Conservation (phyloP, 2,888 invertebrate genomes). For the Agrotis puta region DNA sequence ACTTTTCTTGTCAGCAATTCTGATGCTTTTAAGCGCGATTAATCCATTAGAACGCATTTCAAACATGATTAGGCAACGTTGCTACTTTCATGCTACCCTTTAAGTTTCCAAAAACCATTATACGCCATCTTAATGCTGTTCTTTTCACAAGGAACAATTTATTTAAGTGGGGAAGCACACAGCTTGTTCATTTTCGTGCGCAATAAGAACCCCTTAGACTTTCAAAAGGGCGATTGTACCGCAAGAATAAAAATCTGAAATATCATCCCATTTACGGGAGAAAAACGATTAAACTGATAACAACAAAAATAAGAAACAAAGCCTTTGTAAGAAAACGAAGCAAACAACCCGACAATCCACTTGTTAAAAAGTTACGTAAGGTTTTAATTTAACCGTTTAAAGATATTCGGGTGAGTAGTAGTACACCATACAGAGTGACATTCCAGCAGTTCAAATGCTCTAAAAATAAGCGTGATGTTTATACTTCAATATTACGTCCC, state of each 20-base stretch:
- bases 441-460: conserved; percentile 75
- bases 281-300: conserved; percentile 75
- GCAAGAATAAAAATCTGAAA: conserved; percentile 71
- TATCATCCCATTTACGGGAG: conserved; percentile 81
- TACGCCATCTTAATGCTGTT: conserved; percentile 75
- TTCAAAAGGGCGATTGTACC: conserved; percentile 73
- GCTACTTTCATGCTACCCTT: conserved; percentile 77
- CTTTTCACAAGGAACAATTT: conserved; percentile 85
- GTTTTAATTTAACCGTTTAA: conserved; percentile 58
- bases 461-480: conserved; percentile 85
- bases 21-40: conserved; percentile 50
- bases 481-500: conserved; percentile 74
- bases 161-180: conserved; percentile 79
- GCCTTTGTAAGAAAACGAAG: conserved; percentile 22
- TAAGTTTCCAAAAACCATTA: conserved; percentile 71
- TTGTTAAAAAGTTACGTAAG: conserved; percentile 53
- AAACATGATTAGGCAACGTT: conserved; percentile 83
- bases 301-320: conserved; percentile 53
- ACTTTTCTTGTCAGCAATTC: conserved; percentile 52
- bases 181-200: conserved; percentile 78
- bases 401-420: conserved; percentile 49
- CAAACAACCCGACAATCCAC: conserved; percentile 24
- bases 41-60: conserved; percentile 71
- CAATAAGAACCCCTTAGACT: conserved; percentile 73
- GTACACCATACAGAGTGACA: conserved; percentile 68